Conservation (phyloP, 1,140 invertebrate species). For the Venturia canescens region DNA sequence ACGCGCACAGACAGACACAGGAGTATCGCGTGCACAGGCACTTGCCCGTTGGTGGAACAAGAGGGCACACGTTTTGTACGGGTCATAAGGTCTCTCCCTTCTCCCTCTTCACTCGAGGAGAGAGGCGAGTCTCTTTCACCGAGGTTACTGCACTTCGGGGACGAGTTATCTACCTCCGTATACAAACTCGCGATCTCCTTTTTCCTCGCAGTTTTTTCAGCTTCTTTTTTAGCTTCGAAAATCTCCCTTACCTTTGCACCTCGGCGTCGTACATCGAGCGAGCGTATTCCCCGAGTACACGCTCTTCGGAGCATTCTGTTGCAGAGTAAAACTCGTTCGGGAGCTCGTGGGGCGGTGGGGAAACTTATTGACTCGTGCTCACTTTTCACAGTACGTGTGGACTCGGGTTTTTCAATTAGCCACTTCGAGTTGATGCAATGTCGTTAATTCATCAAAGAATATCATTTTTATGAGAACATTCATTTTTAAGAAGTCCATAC, state of each 20-base stretch:
- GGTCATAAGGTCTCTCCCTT: constrained; percentile 67
- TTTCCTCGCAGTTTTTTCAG: not conserved
- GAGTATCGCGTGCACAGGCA: constrained; percentile 26
- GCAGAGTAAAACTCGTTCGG: no score
- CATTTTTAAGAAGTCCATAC: no score
- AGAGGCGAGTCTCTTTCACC: constrained; percentile 59
- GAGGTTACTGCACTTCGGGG: constrained; percentile 74
- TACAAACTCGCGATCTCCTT: not conserved
- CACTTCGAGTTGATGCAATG: no score
- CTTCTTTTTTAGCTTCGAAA: constrained; percentile 33
- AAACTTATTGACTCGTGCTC: no score
- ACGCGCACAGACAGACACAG: no score
- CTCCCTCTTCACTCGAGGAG: constrained; percentile 37
- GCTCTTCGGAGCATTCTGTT: no score
- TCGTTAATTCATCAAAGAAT: no score
- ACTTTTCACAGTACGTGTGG: no score
- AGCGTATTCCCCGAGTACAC: constrained; percentile 8
- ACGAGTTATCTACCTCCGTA: constrained; percentile 67
- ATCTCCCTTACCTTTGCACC: constrained; percentile 28
- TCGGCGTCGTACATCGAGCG: not conserved
- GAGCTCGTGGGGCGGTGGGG: no score
- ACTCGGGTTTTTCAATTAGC: no score
- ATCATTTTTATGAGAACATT: no score
- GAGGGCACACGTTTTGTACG: constrained; percentile 71
- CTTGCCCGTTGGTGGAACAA: constrained; percentile 43